These are phyloP conservation scores for Trichomalopsis sarcophagae DNA, from an alignment of 1,140 invertebrate species.

Conservation along the genomic window DNA sequence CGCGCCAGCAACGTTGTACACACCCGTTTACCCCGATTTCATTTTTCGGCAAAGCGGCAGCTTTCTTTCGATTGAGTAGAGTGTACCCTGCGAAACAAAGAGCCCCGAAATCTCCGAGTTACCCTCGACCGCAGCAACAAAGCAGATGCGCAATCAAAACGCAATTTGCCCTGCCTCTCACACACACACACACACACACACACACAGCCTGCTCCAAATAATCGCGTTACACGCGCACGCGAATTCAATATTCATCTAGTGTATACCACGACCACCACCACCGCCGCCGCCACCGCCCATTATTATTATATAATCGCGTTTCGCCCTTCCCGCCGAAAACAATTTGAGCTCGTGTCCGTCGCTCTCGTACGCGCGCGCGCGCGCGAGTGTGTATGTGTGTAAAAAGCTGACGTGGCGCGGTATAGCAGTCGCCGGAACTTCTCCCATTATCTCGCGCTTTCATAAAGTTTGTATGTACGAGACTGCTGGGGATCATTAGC, in stretches of 20 bases:
- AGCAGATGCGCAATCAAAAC: slow-evolving; percentile 17
- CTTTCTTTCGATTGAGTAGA: too few relatives aligned
- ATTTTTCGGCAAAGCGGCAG: too few relatives aligned
- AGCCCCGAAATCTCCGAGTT: slow-evolving; percentile 5
- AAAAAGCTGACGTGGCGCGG: slow-evolving; percentile 3
- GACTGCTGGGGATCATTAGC: too few relatives aligned
- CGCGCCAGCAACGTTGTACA: neutral
- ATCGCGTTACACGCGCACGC: slow-evolving; percentile 14
- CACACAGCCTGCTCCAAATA: neutral
- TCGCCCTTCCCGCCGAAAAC: slow-evolving; percentile 28
- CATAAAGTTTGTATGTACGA: slow-evolving; percentile 26
- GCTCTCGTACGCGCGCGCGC: neutral
- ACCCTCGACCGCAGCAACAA: neutral
- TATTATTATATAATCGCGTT: slow-evolving; percentile 39
- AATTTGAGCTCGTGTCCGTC: slow-evolving; percentile 22
- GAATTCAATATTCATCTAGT: slow-evolving; percentile 40
- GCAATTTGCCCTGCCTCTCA: neutral
- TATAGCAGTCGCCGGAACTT: neutral
- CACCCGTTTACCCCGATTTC: too few relatives aligned
- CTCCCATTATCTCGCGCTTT: slow-evolving; percentile 30
- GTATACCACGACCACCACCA: neutral
- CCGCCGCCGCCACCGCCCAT: neutral
- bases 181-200: neutral
- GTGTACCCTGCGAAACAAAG: neutral
- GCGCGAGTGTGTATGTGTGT: neutral